A percentile compares a stretch with the other conserved stretches of the same genome.
Evolutionary conservation across 2,797 vertebrate genomes (phyloP).

Genomic region (Gymnoscopelus braueri): DNA sequence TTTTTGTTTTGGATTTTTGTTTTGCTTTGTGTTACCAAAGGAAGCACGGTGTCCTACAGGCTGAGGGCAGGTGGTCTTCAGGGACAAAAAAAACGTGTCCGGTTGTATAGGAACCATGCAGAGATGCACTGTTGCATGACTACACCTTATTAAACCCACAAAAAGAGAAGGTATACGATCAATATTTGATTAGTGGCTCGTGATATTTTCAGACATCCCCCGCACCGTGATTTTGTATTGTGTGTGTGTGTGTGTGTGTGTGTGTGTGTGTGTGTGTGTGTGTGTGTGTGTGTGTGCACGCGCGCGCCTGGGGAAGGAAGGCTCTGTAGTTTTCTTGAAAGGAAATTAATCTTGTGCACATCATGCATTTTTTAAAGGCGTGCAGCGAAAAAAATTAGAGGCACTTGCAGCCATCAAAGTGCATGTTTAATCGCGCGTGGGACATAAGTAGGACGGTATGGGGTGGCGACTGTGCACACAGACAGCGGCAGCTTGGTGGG

Average conservation of each 20-base stretch:
- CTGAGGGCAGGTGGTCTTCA: constrained; percentile 11
- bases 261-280: no score
- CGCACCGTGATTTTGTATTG: constrained; percentile 31
- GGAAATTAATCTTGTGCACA: constrained; percentile 56
- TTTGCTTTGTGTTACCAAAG: constrained; percentile 33
- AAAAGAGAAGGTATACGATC: constrained; percentile 57
- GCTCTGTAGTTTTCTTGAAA: constrained; percentile 58
- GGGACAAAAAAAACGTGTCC: constrained; percentile 24
- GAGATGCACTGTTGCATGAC: constrained; percentile 46
- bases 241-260: no score
- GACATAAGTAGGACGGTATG: constrained; percentile 63
- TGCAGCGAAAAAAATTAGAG: constrained; percentile 32
- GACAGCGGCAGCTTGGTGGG: constrained; percentile 27
- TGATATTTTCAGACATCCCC: constrained; percentile 46
- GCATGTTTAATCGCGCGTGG: constrained; percentile 68
- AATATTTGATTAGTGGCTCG: constrained; percentile 77
- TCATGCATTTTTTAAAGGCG: constrained; percentile 73
- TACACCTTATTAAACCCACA: constrained; percentile 57
- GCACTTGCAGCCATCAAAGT: constrained; percentile 69
- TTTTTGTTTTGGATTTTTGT: constrained; percentile 7
- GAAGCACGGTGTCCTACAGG: constrained; percentile 44
- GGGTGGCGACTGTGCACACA: constrained; percentile 33
- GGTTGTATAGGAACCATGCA: background rate
- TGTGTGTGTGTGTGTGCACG: no score
- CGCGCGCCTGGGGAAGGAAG: background rate